Conservation (phyloP, 2,888 invertebrate species). For the Lampropteryx suffumata region DNA sequence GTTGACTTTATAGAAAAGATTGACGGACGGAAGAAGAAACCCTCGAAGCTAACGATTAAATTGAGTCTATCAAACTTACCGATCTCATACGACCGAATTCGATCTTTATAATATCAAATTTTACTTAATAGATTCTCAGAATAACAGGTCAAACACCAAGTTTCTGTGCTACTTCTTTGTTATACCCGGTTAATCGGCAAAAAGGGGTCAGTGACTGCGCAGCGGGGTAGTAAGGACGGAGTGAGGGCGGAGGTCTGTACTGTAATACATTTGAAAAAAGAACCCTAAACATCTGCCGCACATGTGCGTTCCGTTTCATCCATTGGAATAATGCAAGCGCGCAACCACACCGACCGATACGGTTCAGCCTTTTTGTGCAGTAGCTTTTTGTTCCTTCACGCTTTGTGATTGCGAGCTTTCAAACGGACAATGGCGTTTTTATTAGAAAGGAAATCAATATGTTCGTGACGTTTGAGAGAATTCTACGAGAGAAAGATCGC, state of each 20-base stretch:
- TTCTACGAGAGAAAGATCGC: conserved; percentile 30
- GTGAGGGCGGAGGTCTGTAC: conserved; percentile 36
- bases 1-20: neutral
- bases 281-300: conserved; percentile 79
- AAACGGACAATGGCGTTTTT: conserved; percentile 70
- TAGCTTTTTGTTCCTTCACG: conserved; percentile 75
- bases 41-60: conserved; percentile 13
- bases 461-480: conserved; percentile 52
- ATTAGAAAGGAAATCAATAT: conserved; percentile 72
- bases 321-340: conserved; percentile 73
- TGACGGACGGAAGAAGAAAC: neutral
- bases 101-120: conserved; percentile 18
- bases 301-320: conserved; percentile 75
- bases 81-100: neutral
- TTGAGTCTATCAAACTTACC: conserved; percentile 9
- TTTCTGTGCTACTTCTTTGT: too few species aligned
- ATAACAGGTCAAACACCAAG: conserved; percentile 71
- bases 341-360: conserved; percentile 67
- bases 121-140: conserved; percentile 24
- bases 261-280: conserved; percentile 77
- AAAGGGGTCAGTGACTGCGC: conserved; percentile 78
- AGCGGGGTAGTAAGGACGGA: conserved; percentile 56
- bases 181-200: conserved; percentile 56
- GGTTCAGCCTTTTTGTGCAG: conserved; percentile 66
- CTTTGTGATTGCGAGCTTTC: conserved; percentile 72